Evolutionary conservation across 2,888 invertebrate species (phyloP).

Genomic region (Caenorhabditis panamensis): DNA sequence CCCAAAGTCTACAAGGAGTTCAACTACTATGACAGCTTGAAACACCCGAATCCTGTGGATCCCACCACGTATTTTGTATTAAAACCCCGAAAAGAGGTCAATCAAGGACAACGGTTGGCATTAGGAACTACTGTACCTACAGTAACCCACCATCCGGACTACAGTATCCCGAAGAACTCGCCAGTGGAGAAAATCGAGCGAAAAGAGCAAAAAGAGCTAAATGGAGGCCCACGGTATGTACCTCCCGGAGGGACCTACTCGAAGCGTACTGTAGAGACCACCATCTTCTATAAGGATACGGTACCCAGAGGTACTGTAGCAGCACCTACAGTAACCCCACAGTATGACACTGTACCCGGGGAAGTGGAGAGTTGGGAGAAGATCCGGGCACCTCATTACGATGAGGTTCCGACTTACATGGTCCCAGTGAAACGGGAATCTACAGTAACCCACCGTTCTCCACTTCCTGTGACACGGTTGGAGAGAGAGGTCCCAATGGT

Average conservation of each 20-base stretch:
- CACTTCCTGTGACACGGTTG: background rate
- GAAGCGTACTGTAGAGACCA: slow-evolving; percentile 6
- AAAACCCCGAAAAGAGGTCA: slow-evolving; percentile 22
- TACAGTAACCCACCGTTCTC: slow-evolving; percentile 4
- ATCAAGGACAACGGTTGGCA: slow-evolving; percentile 6
- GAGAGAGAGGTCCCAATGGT: background rate
- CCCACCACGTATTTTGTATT: slow-evolving; percentile 9
- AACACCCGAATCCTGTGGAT: slow-evolving; percentile 37
- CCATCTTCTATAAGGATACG: background rate
- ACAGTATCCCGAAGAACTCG: slow-evolving; percentile 5
- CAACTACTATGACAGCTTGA: slow-evolving; percentile 54
- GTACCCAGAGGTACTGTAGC: too few relatives aligned
- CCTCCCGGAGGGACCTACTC: background rate
- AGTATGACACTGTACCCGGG: slow-evolving; percentile 2
- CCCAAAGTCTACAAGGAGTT: slow-evolving; percentile 31
- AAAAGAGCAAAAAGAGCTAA: too few relatives aligned
- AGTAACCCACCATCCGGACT: slow-evolving; percentile 24
- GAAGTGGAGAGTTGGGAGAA: background rate
- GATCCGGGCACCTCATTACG: background rate
- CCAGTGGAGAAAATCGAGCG: background rate
- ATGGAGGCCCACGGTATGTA: slow-evolving; percentile 9
- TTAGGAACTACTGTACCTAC: background rate
- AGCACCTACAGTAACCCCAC: slow-evolving; percentile 1
- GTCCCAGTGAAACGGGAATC: background rate
- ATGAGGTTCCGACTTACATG: slow-evolving; percentile 5